Evolutionary conservation across 2,888 invertebrate species (phyloP).

Genomic region (Cremastinae sp.): DNA sequence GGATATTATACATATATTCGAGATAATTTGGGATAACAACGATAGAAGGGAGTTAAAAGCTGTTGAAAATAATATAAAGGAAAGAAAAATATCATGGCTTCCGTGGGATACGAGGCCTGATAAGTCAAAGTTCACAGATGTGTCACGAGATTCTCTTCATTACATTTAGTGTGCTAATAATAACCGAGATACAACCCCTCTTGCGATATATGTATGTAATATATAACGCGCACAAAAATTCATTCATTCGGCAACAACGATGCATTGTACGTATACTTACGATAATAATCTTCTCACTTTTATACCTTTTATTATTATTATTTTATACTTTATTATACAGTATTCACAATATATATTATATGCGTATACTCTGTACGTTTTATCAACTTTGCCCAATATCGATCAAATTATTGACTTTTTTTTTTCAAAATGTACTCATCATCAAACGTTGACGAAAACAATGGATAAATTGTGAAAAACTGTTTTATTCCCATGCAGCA

Average conservation of each 20-base stretch:
- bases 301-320: not conserved
- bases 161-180: slow-evolving; percentile 56
- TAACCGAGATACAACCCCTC: slow-evolving; percentile 44
- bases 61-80: not conserved
- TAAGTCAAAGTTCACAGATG: slow-evolving; percentile 59
- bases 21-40: not conserved
- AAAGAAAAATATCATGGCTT: slow-evolving; percentile 43
- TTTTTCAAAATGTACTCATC: no score
- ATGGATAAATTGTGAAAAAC: no score
- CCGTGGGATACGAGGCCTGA: slow-evolving; percentile 45
- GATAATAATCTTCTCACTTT: not conserved
- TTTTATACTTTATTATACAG: no score
- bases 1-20: no score
- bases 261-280: slow-evolving; percentile 5
- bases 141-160: slow-evolving; percentile 44
- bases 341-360: no score
- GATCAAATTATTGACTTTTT: no score
- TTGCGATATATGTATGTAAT: not conserved
- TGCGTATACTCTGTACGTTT: no score
- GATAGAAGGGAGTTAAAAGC: no score
- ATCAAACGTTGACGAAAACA: no score
- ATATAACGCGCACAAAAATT: slow-evolving; percentile 39
- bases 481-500: no score
- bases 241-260: slow-evolving; percentile 32
- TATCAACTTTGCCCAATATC: no score